Percentiles rank a stretch among this genome's conserved stretches.
phyloP scores from a whole-genome alignment of 2,797 vertebrate species.

The Antrozous pallidus region DNA sequence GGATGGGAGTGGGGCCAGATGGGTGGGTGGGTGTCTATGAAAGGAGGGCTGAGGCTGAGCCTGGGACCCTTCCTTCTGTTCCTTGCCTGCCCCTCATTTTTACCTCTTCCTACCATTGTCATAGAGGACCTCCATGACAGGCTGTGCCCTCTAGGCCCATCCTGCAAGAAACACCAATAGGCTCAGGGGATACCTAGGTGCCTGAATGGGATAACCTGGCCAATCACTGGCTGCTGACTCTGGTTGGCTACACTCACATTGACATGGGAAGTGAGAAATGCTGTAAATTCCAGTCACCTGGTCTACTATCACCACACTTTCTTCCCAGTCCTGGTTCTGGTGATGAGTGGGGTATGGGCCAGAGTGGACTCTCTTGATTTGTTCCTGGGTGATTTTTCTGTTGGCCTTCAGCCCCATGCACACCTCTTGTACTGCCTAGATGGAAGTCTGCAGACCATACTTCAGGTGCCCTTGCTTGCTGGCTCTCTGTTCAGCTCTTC shows the following conservation, averaged over 20 bases:
- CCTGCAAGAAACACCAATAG: not conserved
- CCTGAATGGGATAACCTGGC: not conserved
- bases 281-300: not conserved
- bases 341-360: not conserved
- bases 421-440: not conserved
- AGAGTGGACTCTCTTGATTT: not conserved
- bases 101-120: not conserved
- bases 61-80: rapidly evolving
- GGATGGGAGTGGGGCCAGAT: rapidly evolving
- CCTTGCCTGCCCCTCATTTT: not conserved
- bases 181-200: not conserved
- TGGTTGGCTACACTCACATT: not conserved
- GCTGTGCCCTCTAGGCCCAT: not conserved
- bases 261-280: not conserved
- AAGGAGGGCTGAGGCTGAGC: not conserved
- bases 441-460: not conserved
- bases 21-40: rapidly evolving
- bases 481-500: not conserved
- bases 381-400: not conserved
- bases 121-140: not conserved
- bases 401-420: not conserved
- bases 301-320: not conserved
- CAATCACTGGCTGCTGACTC: not conserved
- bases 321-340: not conserved
- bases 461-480: too few species aligned